Conservation (phyloP, 1,140 invertebrate species). For the Pseudachorutes palmiensis region DNA sequence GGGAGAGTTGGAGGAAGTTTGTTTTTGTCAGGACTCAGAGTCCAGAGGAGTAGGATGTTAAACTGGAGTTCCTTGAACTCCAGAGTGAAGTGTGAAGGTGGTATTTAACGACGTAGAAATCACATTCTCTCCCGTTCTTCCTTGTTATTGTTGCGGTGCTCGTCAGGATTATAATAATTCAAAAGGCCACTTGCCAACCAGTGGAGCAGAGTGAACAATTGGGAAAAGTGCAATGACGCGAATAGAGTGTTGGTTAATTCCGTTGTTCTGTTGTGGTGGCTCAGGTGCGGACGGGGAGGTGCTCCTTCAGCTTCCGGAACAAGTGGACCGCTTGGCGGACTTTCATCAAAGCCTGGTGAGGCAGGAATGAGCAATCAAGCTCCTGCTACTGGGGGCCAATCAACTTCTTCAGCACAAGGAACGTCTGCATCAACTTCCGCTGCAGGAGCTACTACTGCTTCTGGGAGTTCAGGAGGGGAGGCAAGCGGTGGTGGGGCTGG, state of each 20-base stretch:
- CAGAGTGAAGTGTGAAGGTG: too few relatives aligned
- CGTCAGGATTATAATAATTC: too few relatives aligned
- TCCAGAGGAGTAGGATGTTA: too few relatives aligned
- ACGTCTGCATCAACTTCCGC: constrained; percentile 15
- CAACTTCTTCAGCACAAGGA: constrained; percentile 17
- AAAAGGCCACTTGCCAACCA: too few relatives aligned
- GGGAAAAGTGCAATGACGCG: too few relatives aligned
- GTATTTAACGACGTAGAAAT: too few relatives aligned
- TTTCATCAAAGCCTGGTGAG: constrained; percentile 53
- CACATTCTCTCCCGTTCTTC: too few relatives aligned
- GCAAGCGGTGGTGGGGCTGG: constrained; percentile 39
- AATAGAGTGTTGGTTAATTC: background rate
- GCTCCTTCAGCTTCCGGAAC: constrained; percentile 32
- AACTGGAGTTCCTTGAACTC: too few relatives aligned
- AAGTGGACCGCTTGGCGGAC: constrained; percentile 42
- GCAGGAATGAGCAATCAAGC: constrained; percentile 46
- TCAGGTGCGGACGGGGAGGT: constrained; percentile 36
- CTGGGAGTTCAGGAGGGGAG: constrained; percentile 31
- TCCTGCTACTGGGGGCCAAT: constrained; percentile 28
- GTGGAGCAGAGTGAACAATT: too few relatives aligned
- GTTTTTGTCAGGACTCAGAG: too few relatives aligned
- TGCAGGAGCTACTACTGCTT: background rate
- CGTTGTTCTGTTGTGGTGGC: background rate
- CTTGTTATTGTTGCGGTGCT: too few relatives aligned
- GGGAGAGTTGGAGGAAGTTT: too few relatives aligned